Base-by-base conservation (phyloP, 2,888 invertebrate species). In the Dasysyrphus tricinctus region DNA sequence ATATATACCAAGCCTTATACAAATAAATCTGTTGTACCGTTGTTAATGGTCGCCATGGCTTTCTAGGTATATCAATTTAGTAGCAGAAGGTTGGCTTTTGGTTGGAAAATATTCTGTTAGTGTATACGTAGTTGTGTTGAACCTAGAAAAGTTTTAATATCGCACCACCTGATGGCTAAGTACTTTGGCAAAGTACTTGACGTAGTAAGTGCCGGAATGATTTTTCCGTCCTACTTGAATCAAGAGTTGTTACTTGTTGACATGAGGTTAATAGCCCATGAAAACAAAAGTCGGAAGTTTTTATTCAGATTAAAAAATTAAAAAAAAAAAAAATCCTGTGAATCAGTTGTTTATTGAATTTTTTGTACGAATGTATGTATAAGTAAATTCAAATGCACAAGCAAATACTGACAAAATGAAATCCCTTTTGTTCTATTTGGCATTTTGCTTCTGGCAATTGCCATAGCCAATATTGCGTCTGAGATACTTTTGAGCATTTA, bases 121-220 rank as follows among this genome's bases (percentile, higher is more conserved):
- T n/a, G 14, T n/a, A n/a, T n/a, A n/a, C n/a, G n/a, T n/a, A 42
- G 61, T 59, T 0, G 59, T 42, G 1, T 19, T 59, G 57, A 16
- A 39, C 39, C 39, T 42, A 42, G 61, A 61, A 61, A 39, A 61
- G 39, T 37, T 59, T 59, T 59, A 39, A 61, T 24, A 61, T 32
- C 54, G 61, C 61, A 61, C 42, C 61, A 61, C 61, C 61, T 61
- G 56, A 44, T 44, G 54, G 61, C 24, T 61, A 61, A 61, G 61
- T 61, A 61, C 59, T 61, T 61, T 61, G 24, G 59, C 19, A 39
- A 61, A 39, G 39, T 61, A 42, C 61, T 61, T 42, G 61, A 61
- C 19, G 61, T 24, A 24, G 14, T 39, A 61, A 39, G 24, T 42
- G 24, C 8, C 19, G 16, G 61, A 39, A 61, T 61, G 14, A 42